A percentile compares a stretch with the other conserved stretches of the same genome.
phyloP scores from a whole-genome alignment of 2,113 vertebrate genomes.

The Oryzias curvinotus region DNA sequence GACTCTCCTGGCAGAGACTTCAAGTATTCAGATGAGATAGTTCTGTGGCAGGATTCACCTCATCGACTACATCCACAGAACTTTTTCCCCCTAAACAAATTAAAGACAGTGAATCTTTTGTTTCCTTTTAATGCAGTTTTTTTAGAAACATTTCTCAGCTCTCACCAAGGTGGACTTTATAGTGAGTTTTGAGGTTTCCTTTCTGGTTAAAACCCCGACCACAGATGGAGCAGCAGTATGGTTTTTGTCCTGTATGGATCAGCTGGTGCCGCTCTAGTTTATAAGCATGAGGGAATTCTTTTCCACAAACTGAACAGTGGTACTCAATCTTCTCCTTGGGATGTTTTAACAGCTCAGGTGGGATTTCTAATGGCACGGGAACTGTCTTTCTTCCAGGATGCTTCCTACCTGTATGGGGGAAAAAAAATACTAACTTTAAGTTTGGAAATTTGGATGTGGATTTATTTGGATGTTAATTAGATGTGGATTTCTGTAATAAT shows the following conservation, averaged over 20 bases:
- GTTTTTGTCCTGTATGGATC: constrained; percentile 70
- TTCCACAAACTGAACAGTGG: constrained; percentile 60
- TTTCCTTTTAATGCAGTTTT: background rate
- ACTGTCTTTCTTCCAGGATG: constrained; percentile 53
- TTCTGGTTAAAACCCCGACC: constrained; percentile 68
- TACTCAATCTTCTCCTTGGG: constrained; percentile 64
- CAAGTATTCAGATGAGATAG: constrained; percentile 59
- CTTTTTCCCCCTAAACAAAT: constrained; percentile 48
- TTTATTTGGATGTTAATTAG: too few species aligned
- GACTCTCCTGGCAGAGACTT: constrained; percentile 60
- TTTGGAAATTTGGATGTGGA: background rate
- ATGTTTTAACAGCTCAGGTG: constrained; percentile 63
- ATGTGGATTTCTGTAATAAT: too few species aligned
- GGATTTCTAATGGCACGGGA: constrained; percentile 46
- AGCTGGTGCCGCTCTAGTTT: constrained; percentile 63
- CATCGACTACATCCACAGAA: constrained; percentile 38
- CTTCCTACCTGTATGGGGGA: constrained; percentile 39
- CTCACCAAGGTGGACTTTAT: constrained; percentile 67
- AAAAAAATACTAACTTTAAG: background rate
- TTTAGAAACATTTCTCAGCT: background rate
- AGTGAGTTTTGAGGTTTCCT: constrained; percentile 72
- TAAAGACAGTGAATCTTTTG: background rate
- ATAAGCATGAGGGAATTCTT: constrained; percentile 66
- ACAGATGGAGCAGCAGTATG: constrained; percentile 65
- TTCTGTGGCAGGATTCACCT: constrained; percentile 46